These are phyloP conservation scores for pig (Sus scrofa) DNA, from an alignment of 2,113 vertebrate species.

Conservation along the genomic window T2T-Sscrofa CM000816.6:108944001-108944500, in stretches of 20 bases:
- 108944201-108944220: neutral
- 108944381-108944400: neutral
- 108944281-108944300: neutral
- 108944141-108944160: neutral
- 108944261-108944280: neutral
- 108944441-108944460: neutral
- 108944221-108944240: neutral
- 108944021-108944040: neutral
- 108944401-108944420: neutral
- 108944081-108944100: neutral
- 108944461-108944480: neutral
- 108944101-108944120: neutral
- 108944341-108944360: neutral
- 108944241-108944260: neutral
- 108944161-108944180: neutral
- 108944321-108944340: neutral
- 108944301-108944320: neutral
- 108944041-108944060: neutral
- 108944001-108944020: neutral
- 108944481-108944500: neutral
- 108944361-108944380: neutral
- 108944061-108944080: neutral
- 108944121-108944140: neutral
- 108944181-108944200: constrained; percentile 29
- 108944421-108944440: neutral